phyloP scores from a whole-genome alignment of 2,797 vertebrate genomes.

The Rhinatrema bivittatum region DNA sequence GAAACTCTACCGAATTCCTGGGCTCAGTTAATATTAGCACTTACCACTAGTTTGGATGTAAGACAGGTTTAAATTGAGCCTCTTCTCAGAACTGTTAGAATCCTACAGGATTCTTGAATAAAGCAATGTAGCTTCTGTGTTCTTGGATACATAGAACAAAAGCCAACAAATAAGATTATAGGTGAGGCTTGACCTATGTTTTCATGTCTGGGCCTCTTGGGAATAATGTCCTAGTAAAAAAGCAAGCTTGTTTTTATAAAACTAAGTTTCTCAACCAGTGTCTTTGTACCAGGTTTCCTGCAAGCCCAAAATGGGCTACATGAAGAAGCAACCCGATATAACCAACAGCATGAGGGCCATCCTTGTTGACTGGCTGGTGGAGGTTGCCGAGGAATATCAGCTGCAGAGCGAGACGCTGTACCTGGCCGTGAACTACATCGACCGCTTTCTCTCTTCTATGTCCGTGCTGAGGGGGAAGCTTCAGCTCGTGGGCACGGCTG shows the following conservation, averaged over 20 bases:
- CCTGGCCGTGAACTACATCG: constrained; percentile 96
- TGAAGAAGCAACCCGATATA: constrained; percentile 97
- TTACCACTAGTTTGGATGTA: too few relatives aligned
- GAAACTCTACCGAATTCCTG: too few relatives aligned
- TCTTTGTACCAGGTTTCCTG: constrained; percentile 70
- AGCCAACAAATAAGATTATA: too few relatives aligned
- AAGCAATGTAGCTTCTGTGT: too few relatives aligned
- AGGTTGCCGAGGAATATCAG: constrained; percentile 96
- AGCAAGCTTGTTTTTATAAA: neutral
- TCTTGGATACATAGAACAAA: too few relatives aligned
- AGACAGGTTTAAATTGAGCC: too few relatives aligned
- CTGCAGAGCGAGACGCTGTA: constrained; percentile 93
- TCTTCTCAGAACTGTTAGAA: too few relatives aligned
- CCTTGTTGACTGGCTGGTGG: constrained; percentile 95
- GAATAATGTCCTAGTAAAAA: too few relatives aligned
- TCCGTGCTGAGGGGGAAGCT: constrained; percentile 94
- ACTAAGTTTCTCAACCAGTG: neutral
- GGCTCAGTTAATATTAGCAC: too few relatives aligned
- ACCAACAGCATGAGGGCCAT: constrained; percentile 95
- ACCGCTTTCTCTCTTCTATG: constrained; percentile 96
- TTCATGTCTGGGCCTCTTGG: too few relatives aligned
- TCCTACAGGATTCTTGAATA: too few relatives aligned
- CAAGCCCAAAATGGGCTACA: constrained; percentile 85
- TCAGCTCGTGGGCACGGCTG: constrained; percentile 95
- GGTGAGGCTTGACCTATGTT: too few relatives aligned